Percentiles rank a stretch among this genome's conserved stretches.
Evolutionary conservation across 2,113 vertebrate species (phyloP).

Genomic region (Labeo rohita): DNA sequence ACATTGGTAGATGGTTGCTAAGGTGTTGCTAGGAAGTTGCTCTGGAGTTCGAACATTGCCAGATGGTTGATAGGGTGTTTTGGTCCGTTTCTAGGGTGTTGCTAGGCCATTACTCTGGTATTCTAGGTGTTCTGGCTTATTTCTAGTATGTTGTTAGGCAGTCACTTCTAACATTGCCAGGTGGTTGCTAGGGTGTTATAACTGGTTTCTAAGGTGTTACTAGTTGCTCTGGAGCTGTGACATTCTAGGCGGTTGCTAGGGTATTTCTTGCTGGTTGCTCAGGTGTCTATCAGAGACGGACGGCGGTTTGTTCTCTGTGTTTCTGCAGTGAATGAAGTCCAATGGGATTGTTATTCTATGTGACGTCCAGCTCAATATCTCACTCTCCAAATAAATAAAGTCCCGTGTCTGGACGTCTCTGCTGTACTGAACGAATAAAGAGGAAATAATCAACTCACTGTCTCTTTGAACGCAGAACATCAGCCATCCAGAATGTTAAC

Average conservation of each 20-base stretch:
- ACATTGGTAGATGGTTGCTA: background rate
- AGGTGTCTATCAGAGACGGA: background rate
- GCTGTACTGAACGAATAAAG: background rate
- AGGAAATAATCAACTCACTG: conserved; percentile 34
- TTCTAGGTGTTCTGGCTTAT: background rate
- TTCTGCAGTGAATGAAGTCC: conserved; percentile 79
- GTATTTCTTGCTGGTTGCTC: background rate
- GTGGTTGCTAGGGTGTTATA: background rate
- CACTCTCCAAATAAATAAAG: conserved; percentile 88
- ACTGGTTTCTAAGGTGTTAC: background rate
- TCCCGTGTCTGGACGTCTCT: conserved; percentile 60
- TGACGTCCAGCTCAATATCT: conserved; percentile 85
- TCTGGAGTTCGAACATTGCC: background rate
- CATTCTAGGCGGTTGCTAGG: background rate
- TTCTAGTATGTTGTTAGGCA: background rate
- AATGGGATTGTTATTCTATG: conserved; percentile 89
- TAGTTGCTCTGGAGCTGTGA: background rate
- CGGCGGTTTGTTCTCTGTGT: background rate
- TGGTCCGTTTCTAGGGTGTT: background rate
- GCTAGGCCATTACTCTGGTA: background rate
- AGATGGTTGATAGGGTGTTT: background rate
- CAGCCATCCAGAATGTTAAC: conserved; percentile 29
- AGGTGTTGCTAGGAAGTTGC: background rate
- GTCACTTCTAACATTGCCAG: background rate
- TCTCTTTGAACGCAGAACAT: conserved; percentile 14